Conservation (phyloP, 2,888 invertebrate species). For the Agonopterix heracliana region DNA sequence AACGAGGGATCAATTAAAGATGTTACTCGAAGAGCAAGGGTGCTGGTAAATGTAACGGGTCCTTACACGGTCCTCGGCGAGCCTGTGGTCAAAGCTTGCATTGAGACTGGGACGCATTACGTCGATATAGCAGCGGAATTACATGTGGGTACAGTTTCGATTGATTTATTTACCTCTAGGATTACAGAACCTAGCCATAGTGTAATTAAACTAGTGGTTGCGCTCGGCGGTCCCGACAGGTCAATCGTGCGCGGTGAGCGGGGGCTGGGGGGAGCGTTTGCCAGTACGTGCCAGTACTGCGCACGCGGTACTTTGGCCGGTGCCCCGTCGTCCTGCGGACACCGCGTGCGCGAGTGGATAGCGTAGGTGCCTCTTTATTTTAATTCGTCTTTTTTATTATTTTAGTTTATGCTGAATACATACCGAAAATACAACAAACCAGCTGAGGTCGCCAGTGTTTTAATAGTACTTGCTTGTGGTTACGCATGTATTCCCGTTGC, state of each 20-base stretch:
- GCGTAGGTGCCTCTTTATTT: too few relatives aligned
- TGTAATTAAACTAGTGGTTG: too few relatives aligned
- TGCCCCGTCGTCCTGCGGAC: too few relatives aligned
- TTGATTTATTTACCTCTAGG: neutral
- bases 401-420: slow-evolving; percentile 40
- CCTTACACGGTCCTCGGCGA: slow-evolving; percentile 36
- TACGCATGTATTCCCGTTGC: slow-evolving; percentile 33
- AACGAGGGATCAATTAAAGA: slow-evolving; percentile 24
- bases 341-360: too few relatives aligned
- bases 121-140: slow-evolving; percentile 51
- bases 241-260: too few relatives aligned
- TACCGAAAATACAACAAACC: slow-evolving; percentile 30
- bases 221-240: too few relatives aligned
- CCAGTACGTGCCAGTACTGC: too few relatives aligned
- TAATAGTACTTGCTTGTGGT: slow-evolving; percentile 46
- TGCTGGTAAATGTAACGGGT: slow-evolving; percentile 45
- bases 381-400: slow-evolving; percentile 14
- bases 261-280: too few relatives aligned
- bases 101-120: slow-evolving; percentile 41
- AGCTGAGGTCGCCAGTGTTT: slow-evolving; percentile 35
- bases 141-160: slow-evolving; percentile 29
- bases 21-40: slow-evolving; percentile 25
- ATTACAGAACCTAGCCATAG: too few relatives aligned
- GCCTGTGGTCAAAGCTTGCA: slow-evolving; percentile 40
- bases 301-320: too few relatives aligned